These are phyloP conservation scores for Thoracochromis brauschi DNA, from an alignment of 2,113 vertebrate genomes.

Conservation along the genomic window DNA sequence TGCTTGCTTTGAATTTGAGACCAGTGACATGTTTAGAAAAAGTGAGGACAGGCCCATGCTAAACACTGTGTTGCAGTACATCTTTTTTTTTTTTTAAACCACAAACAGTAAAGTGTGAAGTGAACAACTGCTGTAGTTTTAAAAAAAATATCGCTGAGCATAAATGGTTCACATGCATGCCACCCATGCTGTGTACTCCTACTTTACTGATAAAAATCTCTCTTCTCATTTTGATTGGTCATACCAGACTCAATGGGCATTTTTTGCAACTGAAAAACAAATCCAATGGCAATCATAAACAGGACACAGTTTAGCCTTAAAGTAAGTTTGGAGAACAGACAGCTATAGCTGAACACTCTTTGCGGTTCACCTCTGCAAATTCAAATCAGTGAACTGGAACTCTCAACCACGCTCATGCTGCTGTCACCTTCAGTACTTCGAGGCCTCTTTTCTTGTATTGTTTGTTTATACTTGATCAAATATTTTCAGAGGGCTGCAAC, in stretches of 20 bases:
- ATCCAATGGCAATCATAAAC: not conserved
- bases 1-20: not conserved
- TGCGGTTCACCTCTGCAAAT: not conserved
- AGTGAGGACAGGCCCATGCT: not conserved
- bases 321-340: not conserved
- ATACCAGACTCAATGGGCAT: not conserved
- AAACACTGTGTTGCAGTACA: not conserved
- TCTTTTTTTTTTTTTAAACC: not conserved
- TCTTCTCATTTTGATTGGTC: not conserved
- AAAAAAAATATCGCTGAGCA: not conserved
- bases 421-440: not conserved
- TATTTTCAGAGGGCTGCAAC: not conserved
- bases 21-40: not conserved
- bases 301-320: not conserved
- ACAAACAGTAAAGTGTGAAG: not conserved
- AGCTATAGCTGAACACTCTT: not conserved
- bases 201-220: not conserved
- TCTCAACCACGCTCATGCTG: not conserved
- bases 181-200: not conserved
- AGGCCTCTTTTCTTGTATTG: not conserved
- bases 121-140: not conserved
- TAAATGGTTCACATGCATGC: not conserved
- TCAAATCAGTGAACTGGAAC: not conserved
- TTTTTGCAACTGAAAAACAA: not conserved
- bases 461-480: not conserved